Evolutionary conservation across 2,113 vertebrate genomes (phyloP), one percentile per base, ranked within the genome.

Genomic region (Cyphomyrus discorhynchus): DNA sequence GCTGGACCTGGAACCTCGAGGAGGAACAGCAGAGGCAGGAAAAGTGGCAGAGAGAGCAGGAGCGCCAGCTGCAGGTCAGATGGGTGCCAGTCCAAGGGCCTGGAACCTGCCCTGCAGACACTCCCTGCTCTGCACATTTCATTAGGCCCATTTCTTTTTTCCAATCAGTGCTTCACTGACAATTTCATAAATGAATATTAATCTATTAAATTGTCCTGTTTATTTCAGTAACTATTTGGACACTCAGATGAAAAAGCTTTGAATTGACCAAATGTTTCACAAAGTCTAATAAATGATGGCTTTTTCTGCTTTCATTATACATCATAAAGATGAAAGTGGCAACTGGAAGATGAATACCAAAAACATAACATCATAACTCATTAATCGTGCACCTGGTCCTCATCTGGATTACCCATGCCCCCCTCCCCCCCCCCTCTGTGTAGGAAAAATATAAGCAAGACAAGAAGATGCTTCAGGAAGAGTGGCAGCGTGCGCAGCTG

Each of bases 1-100:
- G 96, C 89, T 97, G 97, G 95, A 96, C 96, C 0, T 99, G 98
- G 98, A 97, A 99, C 95, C 94, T 93, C 0, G 97, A 99, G 88
- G 97, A 97, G 91, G 97, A 99, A 90, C 94, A 97, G 11, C 96
- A 95, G 92, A 93, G 97, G 0, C 98, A 99, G 92, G 98, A 99
- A 93, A 97, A 96, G 92, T 99, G 98, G 98, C 98, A 98, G 93
- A 96, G 97, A 92, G 98, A 99, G 89, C 98, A 99, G 92, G 98
- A 99, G 27, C 97, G 97, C 88, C 95, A 98, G 87, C 94, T 99
- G 88, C 98, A 99, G 98, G 98, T 99, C 62, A 8, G 17, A 15
- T 9, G n/a, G 10, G 15, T 47, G 21, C 4, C 50, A 31, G 1
- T 52, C 35, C 21, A 35, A 35, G 8, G 47, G 84, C 84, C 11